Base-by-base conservation (phyloP, 2,113 vertebrate species). In the Podarcis muralis region DNA sequence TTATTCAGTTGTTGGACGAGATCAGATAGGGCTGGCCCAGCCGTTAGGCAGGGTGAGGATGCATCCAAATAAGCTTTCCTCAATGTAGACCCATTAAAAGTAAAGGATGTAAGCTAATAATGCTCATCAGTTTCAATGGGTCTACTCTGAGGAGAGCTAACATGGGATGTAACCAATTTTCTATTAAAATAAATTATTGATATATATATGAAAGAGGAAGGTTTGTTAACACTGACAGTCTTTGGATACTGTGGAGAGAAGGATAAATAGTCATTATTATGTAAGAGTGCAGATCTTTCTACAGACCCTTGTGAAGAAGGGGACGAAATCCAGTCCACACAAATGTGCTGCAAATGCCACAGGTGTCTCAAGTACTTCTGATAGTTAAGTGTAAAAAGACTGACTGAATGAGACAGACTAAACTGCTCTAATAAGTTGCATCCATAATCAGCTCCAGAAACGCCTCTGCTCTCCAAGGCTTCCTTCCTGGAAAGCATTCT, bases 391-490 rank as follows among this genome's bases (percentile, higher is more conserved):
- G 74, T 65, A 74, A 65, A n/a, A 76, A 77, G 35, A 30, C 32
- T 77, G 74, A 85, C 72, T 85, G 84, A 85, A 43, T 77, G 84
- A 85, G 84, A 77, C 72, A 85, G 25, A 65, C 35, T 77, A 43
- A 85, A 77, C 57, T 65, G 57, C 84, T 77, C 74, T 85, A 85
- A 66, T 85, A 53, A 40, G 72, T 40, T 65, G 35, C 84, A 85
- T 85, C 84, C 72, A 85, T 85, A 72, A 85, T 65, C 84, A 85
- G 57, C 3, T 20, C 72, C 74, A 77, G 84, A 23, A 85, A 62
- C 40, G 40, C 25, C 6, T 20, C 35, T n/a, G 16, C 20, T 40
- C 59, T 77, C 72, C 25, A 85, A 85, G 23, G 25, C 72, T 75
- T 75, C 13, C 23, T 76, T 74, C 22, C 4, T 30, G 74, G 5